Percentiles rank a stretch among this genome's conserved stretches.
Conservation (phyloP, 2,113 vertebrate species). For the Abramis brama region DNA sequence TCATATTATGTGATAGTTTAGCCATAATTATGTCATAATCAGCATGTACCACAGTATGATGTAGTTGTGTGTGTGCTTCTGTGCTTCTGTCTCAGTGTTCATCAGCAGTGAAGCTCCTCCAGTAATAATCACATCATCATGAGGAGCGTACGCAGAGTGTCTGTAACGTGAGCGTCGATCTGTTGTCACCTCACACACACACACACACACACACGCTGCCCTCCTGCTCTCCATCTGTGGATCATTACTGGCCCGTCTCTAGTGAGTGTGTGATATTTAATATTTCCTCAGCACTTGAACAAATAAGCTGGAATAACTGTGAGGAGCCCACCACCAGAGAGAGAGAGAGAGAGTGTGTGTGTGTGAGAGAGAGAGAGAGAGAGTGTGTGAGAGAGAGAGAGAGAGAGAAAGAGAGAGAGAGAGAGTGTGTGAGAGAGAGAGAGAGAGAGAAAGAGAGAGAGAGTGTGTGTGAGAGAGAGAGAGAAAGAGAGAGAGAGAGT, state of each 20-base stretch:
- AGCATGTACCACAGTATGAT: too few relatives aligned
- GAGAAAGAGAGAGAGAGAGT: too few relatives aligned
- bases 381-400: too few relatives aligned
- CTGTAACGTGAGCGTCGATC: constrained; percentile 13
- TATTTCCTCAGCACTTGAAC: constrained; percentile 99
- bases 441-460: not conserved
- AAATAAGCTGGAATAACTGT: constrained; percentile 93
- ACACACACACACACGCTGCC: constrained; percentile 50
- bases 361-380: not conserved
- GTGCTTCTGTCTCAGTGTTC: not conserved
- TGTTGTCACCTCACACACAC: constrained; percentile 19
- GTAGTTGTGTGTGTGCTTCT: too few relatives aligned
- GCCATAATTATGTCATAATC: too few relatives aligned
- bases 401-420: not conserved
- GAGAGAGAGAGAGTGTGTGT: constrained; percentile 18
- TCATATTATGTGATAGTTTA: too few relatives aligned
- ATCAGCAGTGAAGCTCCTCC: not conserved
- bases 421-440: too few relatives aligned
- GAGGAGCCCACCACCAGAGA: constrained; percentile 91
- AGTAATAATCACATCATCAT: not conserved
- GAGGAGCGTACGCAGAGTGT: not conserved
- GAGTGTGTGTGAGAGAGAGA: too few relatives aligned
- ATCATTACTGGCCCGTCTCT: constrained; percentile 92
- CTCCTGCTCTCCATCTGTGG: constrained; percentile 88
- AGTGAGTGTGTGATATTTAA: constrained; percentile 96